Base-by-base conservation (phyloP, 2,113 vertebrate genomes). In the Pogona vitticeps region DNA sequence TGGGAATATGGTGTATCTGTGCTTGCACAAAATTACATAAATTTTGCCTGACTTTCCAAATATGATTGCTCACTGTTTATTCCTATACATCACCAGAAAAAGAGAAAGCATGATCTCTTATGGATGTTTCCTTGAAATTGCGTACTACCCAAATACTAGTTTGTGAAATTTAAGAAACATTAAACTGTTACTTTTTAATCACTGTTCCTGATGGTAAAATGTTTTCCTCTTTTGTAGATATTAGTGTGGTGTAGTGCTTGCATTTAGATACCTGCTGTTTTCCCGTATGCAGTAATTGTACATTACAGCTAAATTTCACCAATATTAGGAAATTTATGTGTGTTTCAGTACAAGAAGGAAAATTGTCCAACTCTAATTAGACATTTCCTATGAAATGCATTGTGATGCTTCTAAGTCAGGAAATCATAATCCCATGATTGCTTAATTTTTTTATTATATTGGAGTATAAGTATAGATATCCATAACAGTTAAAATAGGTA, bases 401-500 rank as follows among this genome's bases (percentile, higher is more conserved):
- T 94, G 84, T 92, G 88, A 84, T 94, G 42, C 93, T 95, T 94
- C 91, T 89, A 91, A 90, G 36, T 93, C 86, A 93, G 86, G 94
- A 84, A 83, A 80, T 92, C 67, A 94, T 87, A 88, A 89, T 94
- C 91, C 58, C 94, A 52, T 87, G 88, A 95, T 83, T 76, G 33
- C 4, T 1, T 88, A 86, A 80, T 76, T 80, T 82, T 94, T 91
- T 95, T 93, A 95, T 95, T 93, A n/a, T 95, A 93, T 88, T 76
- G 86, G 94, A 95, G 85, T 95, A 88, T 93, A 93, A 95, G 91
- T 95, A 94, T 95, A 94, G 96, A 97, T 98, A 98, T 98, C 96
- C 96, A 98, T 98, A 97, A 97, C 97, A 97, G 98, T 98, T 97
- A 98, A 98, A 98, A 96, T 95, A 96, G 95, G 94, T 97, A 95